These are phyloP conservation scores for Arvicanthis niloticus DNA, from an alignment of 2,113 vertebrate genomes.

Conservation along the genomic window DNA sequence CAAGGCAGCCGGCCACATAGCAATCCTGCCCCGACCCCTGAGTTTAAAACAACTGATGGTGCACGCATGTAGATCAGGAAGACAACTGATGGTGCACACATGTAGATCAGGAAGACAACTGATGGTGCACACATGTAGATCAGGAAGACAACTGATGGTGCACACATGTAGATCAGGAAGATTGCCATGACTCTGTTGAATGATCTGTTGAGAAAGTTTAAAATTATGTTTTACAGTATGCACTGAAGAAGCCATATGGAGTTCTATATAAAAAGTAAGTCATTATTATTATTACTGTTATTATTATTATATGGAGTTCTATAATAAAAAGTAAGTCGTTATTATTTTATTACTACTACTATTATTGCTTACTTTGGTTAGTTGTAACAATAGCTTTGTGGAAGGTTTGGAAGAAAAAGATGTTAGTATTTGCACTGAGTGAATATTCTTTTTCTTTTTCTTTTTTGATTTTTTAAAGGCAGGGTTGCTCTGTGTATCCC, in stretches of 20 bases:
- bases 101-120: background rate
- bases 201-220: slow-evolving; percentile 70
- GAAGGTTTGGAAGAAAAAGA: slow-evolving; percentile 13
- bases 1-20: background rate
- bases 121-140: too few species aligned
- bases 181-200: background rate
- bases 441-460: background rate
- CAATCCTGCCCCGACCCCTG: background rate
- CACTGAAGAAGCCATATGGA: slow-evolving; percentile 96
- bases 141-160: too few species aligned
- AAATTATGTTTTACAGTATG: slow-evolving; percentile 90
- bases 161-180: background rate
- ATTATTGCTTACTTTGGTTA: slow-evolving; percentile 54
- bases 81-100: too few species aligned
- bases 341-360: slow-evolving; percentile 45
- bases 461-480: background rate
- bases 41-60: background rate
- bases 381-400: slow-evolving; percentile 45
- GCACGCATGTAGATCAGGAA: background rate
- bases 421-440: background rate
- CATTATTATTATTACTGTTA: background rate
- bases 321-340: too few species aligned
- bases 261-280: slow-evolving; percentile 97
- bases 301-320: background rate
- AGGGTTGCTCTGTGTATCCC: background rate